Conservation (phyloP, 2,113 vertebrate species). For the Nicator chloris region DNA sequence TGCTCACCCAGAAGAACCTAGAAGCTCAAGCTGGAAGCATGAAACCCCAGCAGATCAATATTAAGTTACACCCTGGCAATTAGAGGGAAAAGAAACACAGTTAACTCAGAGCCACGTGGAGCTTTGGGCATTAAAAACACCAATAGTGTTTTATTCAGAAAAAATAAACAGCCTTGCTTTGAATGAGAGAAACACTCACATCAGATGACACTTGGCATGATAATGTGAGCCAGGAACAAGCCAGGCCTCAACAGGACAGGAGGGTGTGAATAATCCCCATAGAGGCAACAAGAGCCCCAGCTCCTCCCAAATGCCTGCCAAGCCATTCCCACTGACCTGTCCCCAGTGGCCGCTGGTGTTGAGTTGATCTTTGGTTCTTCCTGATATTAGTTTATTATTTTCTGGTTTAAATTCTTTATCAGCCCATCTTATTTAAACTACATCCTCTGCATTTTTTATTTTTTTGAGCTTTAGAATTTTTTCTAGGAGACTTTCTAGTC, state of each 20-base stretch:
- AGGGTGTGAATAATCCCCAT: neutral
- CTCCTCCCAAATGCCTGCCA: neutral
- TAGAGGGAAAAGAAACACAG: neutral
- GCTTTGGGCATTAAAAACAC: neutral
- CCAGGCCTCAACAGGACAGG: neutral
- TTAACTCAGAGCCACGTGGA: neutral
- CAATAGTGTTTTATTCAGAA: slow-evolving; percentile 33
- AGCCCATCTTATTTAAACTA: neutral
- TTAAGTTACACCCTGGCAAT: neutral
- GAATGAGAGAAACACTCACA: neutral
- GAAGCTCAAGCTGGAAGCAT: neutral
- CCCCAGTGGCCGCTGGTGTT: neutral
- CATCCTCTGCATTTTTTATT: neutral
- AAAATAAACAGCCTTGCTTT: neutral
- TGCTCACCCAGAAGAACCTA: neutral
- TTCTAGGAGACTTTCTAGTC: neutral
- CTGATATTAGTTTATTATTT: neutral
- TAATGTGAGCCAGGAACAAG: neutral
- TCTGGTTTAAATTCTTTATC: neutral
- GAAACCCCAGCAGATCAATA: neutral
- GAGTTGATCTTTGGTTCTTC: neutral
- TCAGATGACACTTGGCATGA: neutral
- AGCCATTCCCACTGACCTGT: neutral
- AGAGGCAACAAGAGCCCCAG: neutral
- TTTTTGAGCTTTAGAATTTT: neutral